Base-by-base conservation (phyloP, 2,797 vertebrate species). In the Myotis vivesi region DNA sequence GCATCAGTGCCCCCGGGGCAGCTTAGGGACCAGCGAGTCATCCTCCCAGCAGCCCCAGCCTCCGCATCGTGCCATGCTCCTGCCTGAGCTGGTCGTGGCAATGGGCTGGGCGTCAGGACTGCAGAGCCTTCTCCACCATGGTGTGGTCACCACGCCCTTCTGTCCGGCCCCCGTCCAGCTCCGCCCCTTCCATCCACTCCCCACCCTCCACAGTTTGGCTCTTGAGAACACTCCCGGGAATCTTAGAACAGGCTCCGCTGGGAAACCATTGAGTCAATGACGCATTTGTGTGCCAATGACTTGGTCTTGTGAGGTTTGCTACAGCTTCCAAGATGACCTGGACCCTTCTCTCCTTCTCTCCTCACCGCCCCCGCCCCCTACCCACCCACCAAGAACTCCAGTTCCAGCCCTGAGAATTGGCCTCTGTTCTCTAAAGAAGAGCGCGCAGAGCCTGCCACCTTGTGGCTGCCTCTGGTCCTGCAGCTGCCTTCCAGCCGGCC, bases 391-490 rank as follows among this genome's bases (percentile, higher is more conserved):
- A 33, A 75, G 51, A 46, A 17, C 72, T 16, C 6, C 51, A 15
- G 8, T 33, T 9, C 12, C 12, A 64, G 11, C 36, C 22, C 64
- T 5, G 19, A 75, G 44, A n/a, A 2, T 1, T 7, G 36, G 36
- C 16, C 6, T 0, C 13, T 0, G 11, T 17, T n/a, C 20, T 84
- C 57, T 62, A 30, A 62, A 92, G 83, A 66, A 62, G 72, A 55
- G 23, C 36, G 0, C 15, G 84, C 95, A 46, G 22, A 73, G 25
- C 36, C 87, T 95, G 93, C 89, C 97, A 90, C 79, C 94, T 90
- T 12, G 87, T 79, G 96, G 95, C 87, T 20, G 8, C n/a, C 62
- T 84, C 12, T 9, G 59, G 68, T 76, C 55, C 64, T 86, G 16
- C 90, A 94, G 19, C 46, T 59, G 23, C 57, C 11, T 28, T 28